Conservation (phyloP, 1,140 invertebrate species). For the Drosophila ogumai region DNA sequence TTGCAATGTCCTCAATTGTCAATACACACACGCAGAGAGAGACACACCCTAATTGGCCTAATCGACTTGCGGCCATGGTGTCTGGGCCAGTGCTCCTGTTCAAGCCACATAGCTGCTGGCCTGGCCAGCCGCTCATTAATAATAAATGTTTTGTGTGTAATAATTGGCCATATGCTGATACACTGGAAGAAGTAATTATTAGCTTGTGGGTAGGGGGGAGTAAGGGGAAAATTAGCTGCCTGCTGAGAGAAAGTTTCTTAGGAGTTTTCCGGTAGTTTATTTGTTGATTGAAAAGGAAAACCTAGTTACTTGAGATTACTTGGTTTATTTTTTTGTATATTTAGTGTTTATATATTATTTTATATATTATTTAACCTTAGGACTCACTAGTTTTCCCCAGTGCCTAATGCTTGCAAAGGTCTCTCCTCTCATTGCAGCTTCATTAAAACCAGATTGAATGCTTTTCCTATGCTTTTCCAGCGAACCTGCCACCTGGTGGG, state of each 20-base stretch:
- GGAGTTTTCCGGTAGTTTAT: background rate
- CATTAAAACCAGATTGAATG: conserved; percentile 25
- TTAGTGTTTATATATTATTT: fast-evolving
- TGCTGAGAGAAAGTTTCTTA: background rate
- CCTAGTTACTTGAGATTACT: background rate
- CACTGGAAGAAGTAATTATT: conserved; percentile 1
- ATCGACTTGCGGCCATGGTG: conserved; percentile 62
- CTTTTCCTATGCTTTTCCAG: background rate
- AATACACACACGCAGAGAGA: conserved; percentile 25
- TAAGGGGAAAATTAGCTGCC: background rate
- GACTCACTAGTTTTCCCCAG: background rate
- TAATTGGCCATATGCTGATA: conserved; percentile 50
- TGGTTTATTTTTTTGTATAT: background rate
- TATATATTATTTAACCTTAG: background rate
- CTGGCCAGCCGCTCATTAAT: conserved; percentile 53
- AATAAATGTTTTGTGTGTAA: conserved; percentile 69
- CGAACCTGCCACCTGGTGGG: no score
- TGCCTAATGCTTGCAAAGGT: conserved; percentile 3
- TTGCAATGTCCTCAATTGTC: conserved; percentile 70
- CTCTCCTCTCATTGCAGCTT: conserved; percentile 1
- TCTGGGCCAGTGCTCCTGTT: background rate
- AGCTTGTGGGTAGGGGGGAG: no score
- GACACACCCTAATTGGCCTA: conserved; percentile 67
- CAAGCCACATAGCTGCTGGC: background rate
- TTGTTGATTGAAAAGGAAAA: background rate